A percentile compares a stretch with the other conserved stretches of the same genome.
Conservation (phyloP, 2,113 vertebrate genomes). For the Empidonax traillii region DNA sequence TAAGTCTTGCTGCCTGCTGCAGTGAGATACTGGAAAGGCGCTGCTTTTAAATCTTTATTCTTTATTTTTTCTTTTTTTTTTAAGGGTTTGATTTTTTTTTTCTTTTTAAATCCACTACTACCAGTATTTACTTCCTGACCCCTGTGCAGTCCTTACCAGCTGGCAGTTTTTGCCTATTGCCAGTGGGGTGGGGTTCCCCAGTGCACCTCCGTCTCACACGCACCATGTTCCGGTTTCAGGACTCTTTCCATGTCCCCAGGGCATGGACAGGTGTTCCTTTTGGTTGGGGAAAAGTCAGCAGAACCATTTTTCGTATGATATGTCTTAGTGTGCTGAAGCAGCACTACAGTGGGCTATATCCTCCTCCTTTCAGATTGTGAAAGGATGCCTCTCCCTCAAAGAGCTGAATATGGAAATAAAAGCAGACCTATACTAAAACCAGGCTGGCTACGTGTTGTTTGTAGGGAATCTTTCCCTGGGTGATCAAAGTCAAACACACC, state of each 20-base stretch:
- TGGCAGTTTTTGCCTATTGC: neutral
- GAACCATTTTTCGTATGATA: neutral
- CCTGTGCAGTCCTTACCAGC: neutral
- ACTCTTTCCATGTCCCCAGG: constrained; percentile 59
- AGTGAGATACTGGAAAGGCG: constrained; percentile 69
- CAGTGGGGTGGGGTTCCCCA: constrained; percentile 11
- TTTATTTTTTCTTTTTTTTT: neutral
- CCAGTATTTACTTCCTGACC: constrained; percentile 41
- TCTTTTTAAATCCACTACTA: constrained; percentile 25
- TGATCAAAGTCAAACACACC: neutral
- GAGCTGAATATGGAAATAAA: constrained; percentile 79
- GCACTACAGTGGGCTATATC: constrained; percentile 86
- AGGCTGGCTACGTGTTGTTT: constrained; percentile 32
- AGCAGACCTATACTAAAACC: constrained; percentile 72
- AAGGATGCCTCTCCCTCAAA: constrained; percentile 59
- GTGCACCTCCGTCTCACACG: neutral
- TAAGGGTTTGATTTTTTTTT: constrained; percentile 7
- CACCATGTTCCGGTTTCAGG: constrained; percentile 62
- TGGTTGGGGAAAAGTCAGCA: constrained; percentile 47
- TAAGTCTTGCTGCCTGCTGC: constrained; percentile 67
- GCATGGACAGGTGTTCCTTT: constrained; percentile 27
- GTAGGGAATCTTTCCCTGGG: neutral
- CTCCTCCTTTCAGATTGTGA: constrained; percentile 88
- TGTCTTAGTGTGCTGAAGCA: constrained; percentile 80
- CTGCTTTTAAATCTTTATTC: constrained; percentile 68